A percentile compares a stretch with the other conserved stretches of the same genome.
Evolutionary conservation across 2,888 invertebrate genomes (phyloP).

Genomic region (Thymelicus lineola): DNA sequence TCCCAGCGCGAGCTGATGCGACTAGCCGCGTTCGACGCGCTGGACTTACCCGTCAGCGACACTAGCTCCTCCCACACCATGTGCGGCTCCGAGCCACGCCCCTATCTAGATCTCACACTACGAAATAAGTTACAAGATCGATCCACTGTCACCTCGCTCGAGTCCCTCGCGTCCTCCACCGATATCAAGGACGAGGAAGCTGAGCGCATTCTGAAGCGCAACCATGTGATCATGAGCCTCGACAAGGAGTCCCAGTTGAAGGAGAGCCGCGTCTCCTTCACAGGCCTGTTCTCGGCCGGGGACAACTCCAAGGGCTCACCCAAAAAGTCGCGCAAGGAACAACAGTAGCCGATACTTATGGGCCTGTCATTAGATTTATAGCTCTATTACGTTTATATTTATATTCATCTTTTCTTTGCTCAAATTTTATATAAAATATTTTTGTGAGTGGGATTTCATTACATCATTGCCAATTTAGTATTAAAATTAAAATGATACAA

Average conservation of each 20-base stretch:
- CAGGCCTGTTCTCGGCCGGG: slow-evolving; percentile 61
- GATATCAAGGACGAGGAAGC: slow-evolving; percentile 56
- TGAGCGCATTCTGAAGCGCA: slow-evolving; percentile 61
- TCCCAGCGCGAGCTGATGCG: slow-evolving; percentile 87
- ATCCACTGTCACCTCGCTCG: slow-evolving; percentile 85
- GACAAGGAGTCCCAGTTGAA: slow-evolving; percentile 72
- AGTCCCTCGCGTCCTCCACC: slow-evolving; percentile 78
- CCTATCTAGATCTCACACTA: slow-evolving; percentile 62
- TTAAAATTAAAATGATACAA: neutral
- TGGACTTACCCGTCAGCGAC: slow-evolving; percentile 41
- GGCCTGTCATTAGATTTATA: neutral
- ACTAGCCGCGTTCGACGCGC: slow-evolving; percentile 60
- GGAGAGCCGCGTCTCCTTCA: slow-evolving; percentile 62
- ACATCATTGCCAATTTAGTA: neutral
- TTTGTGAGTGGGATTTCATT: slow-evolving; percentile 1
- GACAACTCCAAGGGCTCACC: slow-evolving; percentile 55
- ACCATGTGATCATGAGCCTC: slow-evolving; percentile 55
- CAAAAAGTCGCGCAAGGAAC: slow-evolving; percentile 60
- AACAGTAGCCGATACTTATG: slow-evolving; percentile 5
- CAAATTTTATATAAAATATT: slow-evolving; percentile 32
- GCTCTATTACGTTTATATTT: slow-evolving; percentile 44
- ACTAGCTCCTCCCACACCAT: slow-evolving; percentile 43
- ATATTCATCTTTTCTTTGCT: slow-evolving; percentile 39
- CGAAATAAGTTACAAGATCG: slow-evolving; percentile 55
- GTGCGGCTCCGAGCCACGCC: slow-evolving; percentile 41